Evolutionary conservation across 2,797 vertebrate species (phyloP).

Genomic region (Notolabrus celidotus): DNA sequence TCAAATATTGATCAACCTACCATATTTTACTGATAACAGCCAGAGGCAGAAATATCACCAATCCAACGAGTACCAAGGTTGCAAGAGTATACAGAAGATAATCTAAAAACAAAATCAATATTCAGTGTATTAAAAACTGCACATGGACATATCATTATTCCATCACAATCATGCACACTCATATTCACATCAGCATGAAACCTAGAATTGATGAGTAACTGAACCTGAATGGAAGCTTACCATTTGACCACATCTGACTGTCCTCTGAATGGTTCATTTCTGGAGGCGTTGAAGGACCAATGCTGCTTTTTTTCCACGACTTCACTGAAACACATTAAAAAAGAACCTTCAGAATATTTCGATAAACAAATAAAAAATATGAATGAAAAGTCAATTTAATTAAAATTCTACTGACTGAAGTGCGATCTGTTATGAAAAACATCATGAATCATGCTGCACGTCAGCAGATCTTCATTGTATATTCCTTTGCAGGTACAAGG

Average conservation of each 20-base stretch:
- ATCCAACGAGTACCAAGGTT: conserved; percentile 81
- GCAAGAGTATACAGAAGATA: conserved; percentile 80
- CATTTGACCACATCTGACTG: conserved; percentile 34
- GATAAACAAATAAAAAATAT: not conserved
- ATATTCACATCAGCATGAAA: too few relatives aligned
- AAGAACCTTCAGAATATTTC: not conserved
- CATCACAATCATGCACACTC: too few relatives aligned
- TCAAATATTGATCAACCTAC: conserved; percentile 79
- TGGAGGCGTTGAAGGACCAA: conserved; percentile 31
- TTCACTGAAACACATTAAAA: conserved; percentile 52
- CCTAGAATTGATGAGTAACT: not conserved
- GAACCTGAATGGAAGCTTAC: conserved; percentile 39
- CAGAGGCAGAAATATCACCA: conserved; percentile 82
- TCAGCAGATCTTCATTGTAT: conserved; percentile 61
- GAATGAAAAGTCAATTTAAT: not conserved
- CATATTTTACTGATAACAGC: conserved; percentile 85
- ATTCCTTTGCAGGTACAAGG: conserved; percentile 86
- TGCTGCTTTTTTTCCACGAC: conserved; percentile 30
- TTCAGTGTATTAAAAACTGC: too few relatives aligned
- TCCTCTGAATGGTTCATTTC: conserved; percentile 27
- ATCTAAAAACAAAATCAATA: conserved; percentile 65
- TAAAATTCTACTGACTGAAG: conserved; percentile 82
- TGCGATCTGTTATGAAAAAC: conserved; percentile 88
- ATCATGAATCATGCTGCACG: conserved; percentile 85
- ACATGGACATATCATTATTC: too few relatives aligned